These are phyloP conservation scores for Ascaphus truei DNA, from an alignment of 2,113 vertebrate species.

Conservation along the genomic window DNA sequence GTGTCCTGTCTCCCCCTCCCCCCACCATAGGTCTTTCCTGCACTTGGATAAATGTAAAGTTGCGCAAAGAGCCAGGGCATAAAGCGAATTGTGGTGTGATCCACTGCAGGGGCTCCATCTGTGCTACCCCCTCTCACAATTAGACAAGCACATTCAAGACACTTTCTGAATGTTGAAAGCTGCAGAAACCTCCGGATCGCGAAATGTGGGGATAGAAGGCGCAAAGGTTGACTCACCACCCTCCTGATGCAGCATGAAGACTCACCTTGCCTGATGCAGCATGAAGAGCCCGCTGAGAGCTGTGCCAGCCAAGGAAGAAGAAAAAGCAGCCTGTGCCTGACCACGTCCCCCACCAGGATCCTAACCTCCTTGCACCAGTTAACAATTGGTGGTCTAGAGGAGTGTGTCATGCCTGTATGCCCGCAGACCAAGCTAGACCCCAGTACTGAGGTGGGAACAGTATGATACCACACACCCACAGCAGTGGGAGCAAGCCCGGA, in stretches of 20 bases:
- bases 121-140: conserved; percentile 36
- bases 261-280: conserved; percentile 51
- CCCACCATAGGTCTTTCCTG: too few species aligned
- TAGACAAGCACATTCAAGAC: not conserved
- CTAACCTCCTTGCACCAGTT: conserved; percentile 36
- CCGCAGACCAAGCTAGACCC: too few species aligned
- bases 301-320: conserved; percentile 43
- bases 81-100: not conserved
- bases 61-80: too few species aligned
- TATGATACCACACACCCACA: too few species aligned
- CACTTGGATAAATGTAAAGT: too few species aligned
- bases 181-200: conserved; percentile 78
- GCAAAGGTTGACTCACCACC: conserved; percentile 86
- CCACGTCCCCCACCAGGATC: conserved; percentile 38
- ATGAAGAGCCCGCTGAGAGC: conserved; percentile 68
- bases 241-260: too few species aligned
- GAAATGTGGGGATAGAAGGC: conserved; percentile 95
- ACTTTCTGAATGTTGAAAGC: conserved; percentile 74
- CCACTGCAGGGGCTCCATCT: not conserved
- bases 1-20: too few species aligned
- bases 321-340: not conserved
- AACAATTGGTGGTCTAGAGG: conserved; percentile 56
- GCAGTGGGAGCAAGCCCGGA: too few species aligned
- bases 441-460: too few species aligned
- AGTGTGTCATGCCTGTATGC: too few species aligned